Base-by-base conservation (phyloP, 2,113 vertebrate genomes). In the Hiodon tergisus region DNA sequence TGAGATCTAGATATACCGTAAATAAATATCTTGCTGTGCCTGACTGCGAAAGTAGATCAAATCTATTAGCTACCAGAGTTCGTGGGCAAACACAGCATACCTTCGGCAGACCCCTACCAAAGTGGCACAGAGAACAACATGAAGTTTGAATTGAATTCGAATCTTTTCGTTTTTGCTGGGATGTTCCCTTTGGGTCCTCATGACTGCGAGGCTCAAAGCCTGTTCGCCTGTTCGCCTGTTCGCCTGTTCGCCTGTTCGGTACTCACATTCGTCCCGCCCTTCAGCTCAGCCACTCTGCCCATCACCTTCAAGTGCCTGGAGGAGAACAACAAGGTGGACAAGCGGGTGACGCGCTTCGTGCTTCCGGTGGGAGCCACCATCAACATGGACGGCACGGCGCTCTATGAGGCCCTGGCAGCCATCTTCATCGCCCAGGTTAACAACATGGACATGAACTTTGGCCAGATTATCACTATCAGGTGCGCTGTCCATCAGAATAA, bases 401-500 rank as follows among this genome's bases (percentile, higher is more conserved):
- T 99, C 77, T 99, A 99, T 2, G 97, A 99, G 80, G 97, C 97
- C 0, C 81, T 99, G 89, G 97, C 97, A 14, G 97, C 97, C 83
- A 94, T 99, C 82, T 99, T 99, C 80, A 99, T 99, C 4, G 97
- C 96, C 72, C 97, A 99, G 80, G 96, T 99, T 76, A 99, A 99
- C 89, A 96, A 97, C 80, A 92, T 97, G 80, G 97, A 98, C 0
- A 93, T 99, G 87, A 98, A 98, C 85, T 98, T 98, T 68, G 97
- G 96, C 10, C 97, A 98, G 87, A 98, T 99, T 87, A 94, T 99
- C 81, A 99, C 97, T 11, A 99, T 99, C 86, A 99, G 97, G 97
- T 99, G 90, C 66, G 77, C 72, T 5, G 17, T 61, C 3, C 16
- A 11, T 9, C 6, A 9, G 52, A 6, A 31, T 31, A 31, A 31